Base-by-base conservation (phyloP, 1,140 invertebrate species). In the Anastrepha ludens region DNA sequence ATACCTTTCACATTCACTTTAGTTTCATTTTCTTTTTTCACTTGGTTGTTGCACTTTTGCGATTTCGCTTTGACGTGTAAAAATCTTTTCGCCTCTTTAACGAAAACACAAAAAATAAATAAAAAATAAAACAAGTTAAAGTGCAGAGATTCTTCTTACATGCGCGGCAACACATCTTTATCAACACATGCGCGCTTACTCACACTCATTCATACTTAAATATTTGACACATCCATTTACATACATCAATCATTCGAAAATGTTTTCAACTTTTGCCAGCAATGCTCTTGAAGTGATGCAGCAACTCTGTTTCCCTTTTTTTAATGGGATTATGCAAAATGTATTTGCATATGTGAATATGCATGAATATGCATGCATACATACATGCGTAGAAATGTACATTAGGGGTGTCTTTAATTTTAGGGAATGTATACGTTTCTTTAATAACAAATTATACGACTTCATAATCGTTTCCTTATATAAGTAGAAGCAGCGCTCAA, bases 41-140 rank as follows among this genome's bases (percentile, higher is more conserved):
- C 47, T 15, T 50, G 4, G 41, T 15, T 81, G 47, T 55, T 55
- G 74, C 74, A 55, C 55, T 81, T 55, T 47, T 81, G 44, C n/a
- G 47, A 81, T 81, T 81, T 55, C 47, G 20, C 44, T 81, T 81
- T 81, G 74, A 81, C 44, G 74, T 81, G 74, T 55, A 81, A 81
- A 81, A 81, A 81, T 81, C 74, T 29, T 81, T 81, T 81, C 17
- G 11, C 67, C 0, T 67, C 29, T 67, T 20, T 62, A 4, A 62
- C n/a, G 4, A 15, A 29, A 81, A 81, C 74, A 74, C 13, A 47
- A 74, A 74, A 81, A 11, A 41, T 9, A 81, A 55, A 17, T 29
- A 55, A 55, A 55, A 55, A 2, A 8, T 55, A 55, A 55, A 55
- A 55, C 11, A 55, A 55, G 3, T 6, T 55, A 62, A 62, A 62